Base-by-base conservation (phyloP, 2,797 vertebrate genomes). In the Acanthurus leucopareius region DNA sequence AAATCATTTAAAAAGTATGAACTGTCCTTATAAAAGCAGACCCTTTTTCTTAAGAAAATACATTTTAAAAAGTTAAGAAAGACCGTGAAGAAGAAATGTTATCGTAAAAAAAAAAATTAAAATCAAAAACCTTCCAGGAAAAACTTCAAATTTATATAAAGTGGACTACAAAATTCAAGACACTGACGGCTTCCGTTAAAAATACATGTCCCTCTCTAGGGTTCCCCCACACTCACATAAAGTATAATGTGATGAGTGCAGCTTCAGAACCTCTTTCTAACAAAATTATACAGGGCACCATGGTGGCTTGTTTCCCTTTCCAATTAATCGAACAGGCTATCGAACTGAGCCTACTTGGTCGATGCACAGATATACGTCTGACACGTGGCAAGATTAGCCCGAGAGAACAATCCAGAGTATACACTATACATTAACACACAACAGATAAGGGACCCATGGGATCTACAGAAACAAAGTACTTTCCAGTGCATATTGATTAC, bases 401-500 rank as follows among this genome's bases (percentile, higher is more conserved):
- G 58, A 82, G 61, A 91, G 81, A 92, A 90, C 80, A 85, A 88
- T 86, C 89, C 92, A 92, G 89, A 92, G 87, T 85, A 87, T 83
- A 93, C 86, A 89, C 91, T 91, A 86, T 88, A 93, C 88, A 91
- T 86, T 45, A 91, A 92, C 90, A 94, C 90, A 92, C 83, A 81
- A 92, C 86, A 91, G 49, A 88, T 79, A 85, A 82, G 80, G 88
- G 85, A 93, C 90, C 85, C 88, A 89, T 79, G 77, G 89, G 86
- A 95, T 91, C 92, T 90, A 94, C 89, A 91, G 82, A 91, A 88
- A 93, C 89, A 95, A 95, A 94, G 92, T 94, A 93, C 89, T 94
- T 95, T 96, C 96, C 96, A 96, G 96, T 96, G 96, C 95, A 96
- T 95, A 90, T 88, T 92, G 92, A 95, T 93, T 93, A 91, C 87